phyloP scores from a whole-genome alignment of 2,888 invertebrate genomes.

The Patella depressa region DNA sequence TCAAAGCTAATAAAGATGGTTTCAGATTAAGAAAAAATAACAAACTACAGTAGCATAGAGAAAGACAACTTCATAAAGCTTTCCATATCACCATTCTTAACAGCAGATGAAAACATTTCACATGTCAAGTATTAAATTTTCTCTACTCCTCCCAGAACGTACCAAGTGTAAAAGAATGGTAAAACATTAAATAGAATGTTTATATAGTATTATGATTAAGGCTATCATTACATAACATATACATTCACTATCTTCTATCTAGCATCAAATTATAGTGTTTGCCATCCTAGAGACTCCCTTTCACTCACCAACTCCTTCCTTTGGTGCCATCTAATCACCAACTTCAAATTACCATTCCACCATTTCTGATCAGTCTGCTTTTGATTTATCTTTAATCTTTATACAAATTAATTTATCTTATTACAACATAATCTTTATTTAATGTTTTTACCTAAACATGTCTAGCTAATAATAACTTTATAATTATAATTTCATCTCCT shows the following conservation, averaged over 20 bases:
- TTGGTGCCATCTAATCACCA: constrained; percentile 4
- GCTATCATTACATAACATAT: constrained; percentile 13
- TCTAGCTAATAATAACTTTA: neutral
- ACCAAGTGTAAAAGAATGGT: neutral
- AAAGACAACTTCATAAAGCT: no score
- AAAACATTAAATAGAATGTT: neutral
- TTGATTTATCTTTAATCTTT: neutral
- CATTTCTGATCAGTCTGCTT: constrained; percentile 1
- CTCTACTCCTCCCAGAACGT: constrained; percentile 10
- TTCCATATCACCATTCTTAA: no score
- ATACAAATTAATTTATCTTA: constrained; percentile 5
- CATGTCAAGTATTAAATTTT: constrained; percentile 10
- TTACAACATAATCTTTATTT: neutral
- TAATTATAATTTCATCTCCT: no score
- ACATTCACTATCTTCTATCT: neutral
- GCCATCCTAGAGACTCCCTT: neutral
- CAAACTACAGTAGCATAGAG: neutral
- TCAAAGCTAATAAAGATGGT: no score
- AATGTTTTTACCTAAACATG: constrained; percentile 3
- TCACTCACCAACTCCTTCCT: constrained; percentile 9
- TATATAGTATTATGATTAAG: constrained; percentile 5
- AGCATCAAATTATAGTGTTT: neutral
- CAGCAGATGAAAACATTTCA: constrained; percentile 2
- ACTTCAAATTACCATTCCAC: neutral
- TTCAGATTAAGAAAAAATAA: neutral